Conservation (phyloP, 37 sponge, comb jelly and placozoan genomes). For the Ianthella basta region DNA sequence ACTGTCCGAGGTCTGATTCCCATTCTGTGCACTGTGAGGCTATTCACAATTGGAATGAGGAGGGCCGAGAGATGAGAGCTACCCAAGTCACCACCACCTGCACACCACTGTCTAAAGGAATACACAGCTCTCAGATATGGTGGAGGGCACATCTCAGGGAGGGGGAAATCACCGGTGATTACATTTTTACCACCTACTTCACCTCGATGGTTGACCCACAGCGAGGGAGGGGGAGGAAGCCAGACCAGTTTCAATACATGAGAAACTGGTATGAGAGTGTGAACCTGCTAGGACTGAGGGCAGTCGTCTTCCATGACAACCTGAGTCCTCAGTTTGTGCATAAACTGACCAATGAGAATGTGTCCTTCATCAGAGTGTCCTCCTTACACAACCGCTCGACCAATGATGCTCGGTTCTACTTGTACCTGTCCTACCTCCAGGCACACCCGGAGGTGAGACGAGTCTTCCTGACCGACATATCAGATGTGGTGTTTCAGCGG, state of each 20-base stretch:
- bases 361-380: conserved; percentile 37
- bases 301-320: conserved; percentile 73
- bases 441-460: conserved; percentile 43
- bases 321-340: conserved; percentile 47
- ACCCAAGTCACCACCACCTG: too few relatives aligned
- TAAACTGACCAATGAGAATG: conserved; percentile 7
- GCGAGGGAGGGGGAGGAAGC: neutral
- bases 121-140: conserved; percentile 27
- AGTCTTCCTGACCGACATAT: conserved; percentile 76
- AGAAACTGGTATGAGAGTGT: conserved; percentile 45
- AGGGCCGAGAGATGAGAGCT: too few relatives aligned
- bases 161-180: conserved; percentile 2
- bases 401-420: conserved; percentile 78
- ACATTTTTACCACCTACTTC: conserved; percentile 68
- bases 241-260: conserved; percentile 55
- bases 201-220: conserved; percentile 58
- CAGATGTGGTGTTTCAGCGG: conserved; percentile 65
- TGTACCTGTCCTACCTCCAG: conserved; percentile 47
- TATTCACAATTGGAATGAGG: too few relatives aligned
- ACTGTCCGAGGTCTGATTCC: neutral
- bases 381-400: conserved; percentile 58
- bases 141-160: neutral
- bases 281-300: conserved; percentile 30
- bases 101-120: neutral
- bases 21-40: neutral